Base-by-base conservation (phyloP, 2,888 invertebrate species). In the Eubasilissa splendida region DNA sequence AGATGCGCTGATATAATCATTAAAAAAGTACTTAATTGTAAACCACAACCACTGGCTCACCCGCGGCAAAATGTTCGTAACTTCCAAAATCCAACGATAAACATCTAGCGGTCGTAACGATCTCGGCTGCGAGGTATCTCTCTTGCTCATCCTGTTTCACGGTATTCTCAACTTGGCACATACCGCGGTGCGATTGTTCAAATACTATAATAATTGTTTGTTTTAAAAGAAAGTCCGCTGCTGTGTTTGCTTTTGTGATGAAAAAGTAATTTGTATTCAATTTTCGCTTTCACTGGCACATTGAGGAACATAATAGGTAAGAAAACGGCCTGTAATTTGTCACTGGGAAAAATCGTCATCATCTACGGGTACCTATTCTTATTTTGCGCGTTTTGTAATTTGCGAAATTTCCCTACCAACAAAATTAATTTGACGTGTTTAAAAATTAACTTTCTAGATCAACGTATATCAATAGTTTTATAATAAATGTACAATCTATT, bases 191-290 rank as follows among this genome's bases (percentile, higher is more conserved):
- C 9, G n/a, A 58, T 58, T 58, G 52, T 68, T 50, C 68, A 9
- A 66, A 68, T 42, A 52, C 14, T 56, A 68, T 56, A 54, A 54
- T 71, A 56, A 71, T 56, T 71, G 71, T 71, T 71, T 71, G 54
- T 71, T 71, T 54, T 22, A 68, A 54, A 71, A 71, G 71, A 71
- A 71, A 71, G 71, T 71, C 54, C 31, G 22, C 22, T 12, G 31
- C 54, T 56, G 53, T 31, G 31, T 56, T 71, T 42, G 31, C 56
- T 56, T 71, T 71, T 56, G 33, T 54, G 54, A 71, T 71, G 54
- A 71, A 71, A 71, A 71, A 71, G 33, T 56, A 71, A 54, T 71
- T 71, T 71, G 71, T 33, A 56, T 71, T 71, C 71, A 33, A 54
- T 71, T 71, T 71, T 71, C 56, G 56, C 71, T 71, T 71, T 71